Base-by-base conservation (phyloP, 2,113 vertebrate genomes). In the Ascaphus truei region DNA sequence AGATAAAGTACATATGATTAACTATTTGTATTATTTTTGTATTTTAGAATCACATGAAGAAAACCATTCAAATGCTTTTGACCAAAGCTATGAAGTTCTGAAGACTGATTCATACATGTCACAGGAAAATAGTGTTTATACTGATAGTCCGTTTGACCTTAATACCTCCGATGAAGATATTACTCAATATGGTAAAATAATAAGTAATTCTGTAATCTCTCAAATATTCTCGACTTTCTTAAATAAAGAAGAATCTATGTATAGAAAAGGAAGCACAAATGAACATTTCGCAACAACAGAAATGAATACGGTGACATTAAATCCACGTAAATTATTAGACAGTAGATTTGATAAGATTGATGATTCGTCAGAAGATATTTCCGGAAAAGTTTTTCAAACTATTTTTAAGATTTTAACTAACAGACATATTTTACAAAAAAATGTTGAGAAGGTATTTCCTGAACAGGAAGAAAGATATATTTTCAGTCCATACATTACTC, bases 381-480 rank as follows among this genome's bases (percentile, higher is more conserved):
- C 76, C 57, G 67, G 75, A 57, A 33, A 45, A 30, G 63, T 80
- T 72, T 75, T 62, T 22, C 57, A 79, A 63, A 64, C 57, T 5
- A 71, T 80, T 33, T 63, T 30, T 64, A 43, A 60, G 51, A 79
- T 79, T 33, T 74, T 82, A 58, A 71, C n/a, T n/a, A 72, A 68
- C 45, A 29, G 53, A 48, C 75, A 82, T 3, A 43, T 82, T 51
- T 58, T 82, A 73, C 18, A 67, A 7, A n/a, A 31, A 39, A 5
- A 71, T 8, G 53, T 2, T 43, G 8, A 4, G 30, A 64, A 62
- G 9, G n/a, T n/a, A n/a, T n/a, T n/a, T n/a, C n/a, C n/a, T n/a
- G n/a, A n/a, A n/a, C 22, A 71, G 59, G 45, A 34, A 2, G 9
- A 27, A 64, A 41, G 61, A 50, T 82, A 76, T 2, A 59, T 20